Evolutionary conservation across 2,797 vertebrate genomes (phyloP), one percentile per base, ranked within the genome.

Genomic region (Pitangus sulphuratus): DNA sequence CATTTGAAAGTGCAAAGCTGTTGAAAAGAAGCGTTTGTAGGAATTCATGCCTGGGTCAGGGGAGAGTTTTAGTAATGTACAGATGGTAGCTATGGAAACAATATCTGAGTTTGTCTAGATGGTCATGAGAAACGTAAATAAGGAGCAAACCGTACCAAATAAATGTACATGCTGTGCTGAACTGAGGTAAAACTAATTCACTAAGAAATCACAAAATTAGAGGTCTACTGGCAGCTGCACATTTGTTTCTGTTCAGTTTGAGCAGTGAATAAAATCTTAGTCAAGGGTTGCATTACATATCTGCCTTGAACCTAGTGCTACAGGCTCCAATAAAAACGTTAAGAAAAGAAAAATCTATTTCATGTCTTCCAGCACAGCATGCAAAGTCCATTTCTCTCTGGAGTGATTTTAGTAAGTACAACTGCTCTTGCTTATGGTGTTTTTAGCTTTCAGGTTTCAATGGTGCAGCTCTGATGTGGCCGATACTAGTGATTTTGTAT

Each of bases 61-160:
- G 69, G 33, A 79, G 51, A 64, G 26, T 82, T 94, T 86, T 35
- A 85, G 40, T 60, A 69, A 87, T 53, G 54, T 91, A 72, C 24
- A 79, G 76, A 54, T 66, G 76, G 76, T 92, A 94, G 51, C 87
- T 84, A 91, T 93, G 80, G 95, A 94, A 93, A 96, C 79, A 62
- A 35, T 92, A 93, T 91, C 76, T 21, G 40, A 91, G 12, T 88
- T 89, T 88, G 33, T 72, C 75, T 94, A 62, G 57, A 72, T 92
- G 90, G 64, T 68, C 68, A 70, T 54, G 39, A 94, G 37, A 64
- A 95, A 90, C 3, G 1, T 92, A 95, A 96, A 87, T 84, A 84
- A 82, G 30, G 57, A 96, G 60, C 81, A 85, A 89, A 87, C 5
- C 0, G 0, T 80, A 83, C 51, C 13, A 87, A 96, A 83, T 85